These are phyloP conservation scores for Anseranas semipalmata DNA, from an alignment of 2,113 vertebrate species.

Conservation along the genomic window DNA sequence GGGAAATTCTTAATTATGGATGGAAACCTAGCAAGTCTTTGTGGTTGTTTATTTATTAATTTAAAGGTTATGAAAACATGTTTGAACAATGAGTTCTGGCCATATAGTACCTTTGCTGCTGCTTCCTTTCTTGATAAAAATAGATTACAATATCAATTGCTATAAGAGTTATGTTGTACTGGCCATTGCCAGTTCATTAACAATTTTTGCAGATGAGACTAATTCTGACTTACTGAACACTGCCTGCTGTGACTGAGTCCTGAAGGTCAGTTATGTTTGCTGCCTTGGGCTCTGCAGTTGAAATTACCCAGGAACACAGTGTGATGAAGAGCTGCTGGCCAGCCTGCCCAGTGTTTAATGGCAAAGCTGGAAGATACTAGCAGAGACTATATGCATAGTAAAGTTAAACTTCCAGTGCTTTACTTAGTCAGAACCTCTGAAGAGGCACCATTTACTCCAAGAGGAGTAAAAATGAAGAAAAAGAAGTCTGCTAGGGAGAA, in stretches of 20 bases:
- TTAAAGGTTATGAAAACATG: conserved; percentile 60
- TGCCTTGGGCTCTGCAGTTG: neutral
- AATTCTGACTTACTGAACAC: neutral
- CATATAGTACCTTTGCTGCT: conserved; percentile 32
- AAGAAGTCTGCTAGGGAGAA: neutral
- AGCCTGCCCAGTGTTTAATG: neutral
- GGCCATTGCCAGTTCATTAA: conserved; percentile 33
- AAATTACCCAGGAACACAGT: neutral
- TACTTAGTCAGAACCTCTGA: neutral
- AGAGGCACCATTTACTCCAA: neutral
- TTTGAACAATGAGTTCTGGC: conserved; percentile 59
- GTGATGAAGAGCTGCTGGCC: neutral
- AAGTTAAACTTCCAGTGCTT: neutral
- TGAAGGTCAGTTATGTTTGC: neutral
- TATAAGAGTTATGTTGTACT: neutral
- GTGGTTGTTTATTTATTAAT: neutral
- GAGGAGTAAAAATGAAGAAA: neutral
- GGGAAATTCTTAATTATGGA: conserved; percentile 5
- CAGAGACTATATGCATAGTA: neutral
- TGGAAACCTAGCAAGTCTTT: conserved; percentile 29
- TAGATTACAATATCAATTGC: conserved; percentile 45
- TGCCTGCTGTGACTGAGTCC: neutral
- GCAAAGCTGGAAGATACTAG: neutral
- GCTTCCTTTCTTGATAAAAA: conserved; percentile 62
- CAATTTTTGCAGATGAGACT: neutral